These are phyloP conservation scores for Sebastes reedi DNA, from an alignment of 2,797 vertebrate species.

Conservation along the genomic window DNA sequence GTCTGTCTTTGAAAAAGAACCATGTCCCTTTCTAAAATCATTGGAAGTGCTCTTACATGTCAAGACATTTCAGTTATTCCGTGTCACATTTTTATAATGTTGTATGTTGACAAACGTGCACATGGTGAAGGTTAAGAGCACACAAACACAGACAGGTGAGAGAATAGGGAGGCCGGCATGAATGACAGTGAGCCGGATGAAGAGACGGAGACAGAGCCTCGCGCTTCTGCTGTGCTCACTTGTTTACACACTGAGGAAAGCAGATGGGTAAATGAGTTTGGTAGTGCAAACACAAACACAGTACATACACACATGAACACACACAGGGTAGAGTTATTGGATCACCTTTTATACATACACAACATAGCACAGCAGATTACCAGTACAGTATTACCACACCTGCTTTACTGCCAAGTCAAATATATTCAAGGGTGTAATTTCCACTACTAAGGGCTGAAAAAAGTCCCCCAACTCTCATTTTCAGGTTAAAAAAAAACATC, in stretches of 20 bases:
- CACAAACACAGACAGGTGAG: constrained; percentile 31
- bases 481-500: no score
- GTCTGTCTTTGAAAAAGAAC: neutral
- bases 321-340: neutral
- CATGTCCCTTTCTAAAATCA: neutral
- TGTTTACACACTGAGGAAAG: constrained; percentile 31
- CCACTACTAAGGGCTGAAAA: neutral
- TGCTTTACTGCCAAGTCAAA: constrained; percentile 7
- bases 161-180: neutral
- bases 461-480: neutral
- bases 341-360: constrained; percentile 3
- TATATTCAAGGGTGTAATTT: neutral
- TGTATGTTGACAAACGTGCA: constrained; percentile 3
- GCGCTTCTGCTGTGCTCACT: constrained; percentile 8
- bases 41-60: neutral
- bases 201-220: neutral
- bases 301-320: neutral
- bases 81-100: constrained; percentile 14
- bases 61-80: neutral
- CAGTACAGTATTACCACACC: neutral
- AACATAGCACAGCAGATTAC: constrained; percentile 1
- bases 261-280: constrained; percentile 32
- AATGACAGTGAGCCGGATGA: neutral
- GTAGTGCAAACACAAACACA: constrained; percentile 16
- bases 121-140: constrained; percentile 13